phyloP scores from a whole-genome alignment of 2,113 vertebrate genomes.

The Mionectes macconnelli region DNA sequence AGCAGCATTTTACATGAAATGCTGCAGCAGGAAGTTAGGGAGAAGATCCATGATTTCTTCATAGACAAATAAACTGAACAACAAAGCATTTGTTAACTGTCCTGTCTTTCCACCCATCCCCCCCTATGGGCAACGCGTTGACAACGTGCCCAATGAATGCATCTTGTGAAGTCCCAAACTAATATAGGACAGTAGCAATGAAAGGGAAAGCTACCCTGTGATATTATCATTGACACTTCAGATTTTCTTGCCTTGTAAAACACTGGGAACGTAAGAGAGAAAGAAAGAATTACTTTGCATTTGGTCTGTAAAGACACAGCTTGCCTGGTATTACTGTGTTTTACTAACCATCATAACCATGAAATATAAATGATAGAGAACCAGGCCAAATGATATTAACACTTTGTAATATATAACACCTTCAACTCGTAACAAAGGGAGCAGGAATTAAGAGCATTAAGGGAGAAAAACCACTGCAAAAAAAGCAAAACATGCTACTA shows the following conservation, averaged over 20 bases:
- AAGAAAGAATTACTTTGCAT: not conserved
- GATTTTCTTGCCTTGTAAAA: not conserved
- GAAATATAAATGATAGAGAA: not conserved
- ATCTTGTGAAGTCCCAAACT: not conserved
- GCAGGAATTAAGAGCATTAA: not conserved
- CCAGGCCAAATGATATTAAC: not conserved
- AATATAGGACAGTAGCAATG: not conserved
- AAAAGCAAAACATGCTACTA: not conserved
- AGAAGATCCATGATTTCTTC: not conserved
- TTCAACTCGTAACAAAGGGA: not conserved
- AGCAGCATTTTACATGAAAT: not conserved
- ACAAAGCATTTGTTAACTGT: not conserved
- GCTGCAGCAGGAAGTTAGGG: not conserved
- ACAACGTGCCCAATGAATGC: not conserved
- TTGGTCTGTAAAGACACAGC: not conserved
- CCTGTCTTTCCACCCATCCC: not conserved
- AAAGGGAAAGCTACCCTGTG: not conserved
- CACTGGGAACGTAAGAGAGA: not conserved
- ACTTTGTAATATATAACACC: not conserved
- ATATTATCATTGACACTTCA: not conserved
- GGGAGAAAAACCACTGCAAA: not conserved
- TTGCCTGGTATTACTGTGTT: not conserved
- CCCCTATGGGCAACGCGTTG: rapidly evolving
- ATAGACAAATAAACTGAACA: not conserved
- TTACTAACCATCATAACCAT: not conserved